phyloP scores from a whole-genome alignment of 2,888 invertebrate species.

The Pseudoips prasinana region DNA sequence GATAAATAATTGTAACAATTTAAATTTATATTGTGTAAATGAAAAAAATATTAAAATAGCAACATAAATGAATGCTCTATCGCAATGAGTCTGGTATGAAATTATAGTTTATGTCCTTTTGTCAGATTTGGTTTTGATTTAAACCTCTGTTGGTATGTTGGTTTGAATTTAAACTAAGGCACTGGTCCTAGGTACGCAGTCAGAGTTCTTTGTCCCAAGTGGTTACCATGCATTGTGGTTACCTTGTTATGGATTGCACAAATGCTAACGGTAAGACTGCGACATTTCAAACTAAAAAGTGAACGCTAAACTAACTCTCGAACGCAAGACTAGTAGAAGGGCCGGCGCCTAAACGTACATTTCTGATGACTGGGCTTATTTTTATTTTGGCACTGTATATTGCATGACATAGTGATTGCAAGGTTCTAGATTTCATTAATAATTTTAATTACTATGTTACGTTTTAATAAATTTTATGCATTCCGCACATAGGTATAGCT shows the following conservation, averaged over 20 bases:
- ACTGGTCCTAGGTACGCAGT: too few relatives aligned
- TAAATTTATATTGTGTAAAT: conserved; percentile 80
- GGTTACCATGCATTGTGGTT: too few relatives aligned
- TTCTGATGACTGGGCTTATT: conserved; percentile 21
- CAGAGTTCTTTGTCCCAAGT: too few relatives aligned
- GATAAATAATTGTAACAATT: conserved; percentile 79
- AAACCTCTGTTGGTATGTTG: conserved; percentile 19
- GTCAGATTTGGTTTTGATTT: conserved; percentile 23
- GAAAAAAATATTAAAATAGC: conserved; percentile 62
- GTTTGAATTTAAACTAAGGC: too few relatives aligned
- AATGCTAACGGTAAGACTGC: too few relatives aligned
- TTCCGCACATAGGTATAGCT: neutral
- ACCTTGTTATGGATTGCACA: too few relatives aligned
- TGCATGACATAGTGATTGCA: conserved; percentile 26
- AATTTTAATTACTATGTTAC: conserved; percentile 3
- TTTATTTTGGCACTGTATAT: conserved; percentile 34
- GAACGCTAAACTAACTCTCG: too few relatives aligned
- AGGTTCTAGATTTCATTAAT: conserved; percentile 8
- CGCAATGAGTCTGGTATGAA: conserved; percentile 50
- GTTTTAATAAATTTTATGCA: too few relatives aligned
- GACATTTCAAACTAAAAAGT: too few relatives aligned
- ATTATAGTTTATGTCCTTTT: conserved; percentile 29
- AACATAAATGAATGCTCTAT: conserved; percentile 55
- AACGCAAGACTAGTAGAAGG: too few relatives aligned
- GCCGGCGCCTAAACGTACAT: conserved; percentile 13